Evolutionary conservation across 2,113 vertebrate species (phyloP).

Genomic region (Loxodonta africana): DNA sequence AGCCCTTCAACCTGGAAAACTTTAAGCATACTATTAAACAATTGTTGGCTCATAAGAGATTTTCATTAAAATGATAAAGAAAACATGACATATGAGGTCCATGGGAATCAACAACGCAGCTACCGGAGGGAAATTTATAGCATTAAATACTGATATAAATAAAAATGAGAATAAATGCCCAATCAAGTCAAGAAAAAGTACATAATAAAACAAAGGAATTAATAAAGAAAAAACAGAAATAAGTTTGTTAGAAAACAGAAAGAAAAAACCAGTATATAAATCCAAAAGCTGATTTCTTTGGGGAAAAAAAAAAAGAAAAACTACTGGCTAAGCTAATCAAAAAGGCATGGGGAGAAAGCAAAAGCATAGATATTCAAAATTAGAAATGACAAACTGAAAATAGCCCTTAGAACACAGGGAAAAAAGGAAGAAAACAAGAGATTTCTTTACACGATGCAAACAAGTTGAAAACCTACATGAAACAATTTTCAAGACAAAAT

Average conservation of each 20-base stretch:
- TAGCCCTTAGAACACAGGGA: neutral
- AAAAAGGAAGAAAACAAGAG: neutral
- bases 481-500: neutral
- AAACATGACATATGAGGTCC: neutral
- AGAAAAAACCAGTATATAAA: neutral
- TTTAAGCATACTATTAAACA: neutral
- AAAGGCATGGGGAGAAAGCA: neutral
- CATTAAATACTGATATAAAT: neutral
- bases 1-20: neutral
- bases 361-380: neutral
- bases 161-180: neutral
- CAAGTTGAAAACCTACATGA: neutral
- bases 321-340: neutral
- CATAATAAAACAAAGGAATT: neutral
- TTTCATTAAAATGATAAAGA: neutral
- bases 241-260: slow-evolving; percentile 5
- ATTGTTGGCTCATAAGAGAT: neutral
- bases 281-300: neutral
- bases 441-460: slow-evolving; percentile 1
- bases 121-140: neutral
- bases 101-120: slow-evolving; percentile 2
- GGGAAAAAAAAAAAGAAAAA: neutral
- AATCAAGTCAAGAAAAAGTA: neutral
- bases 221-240: slow-evolving; percentile 1
- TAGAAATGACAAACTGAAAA: neutral